A percentile compares a stretch with the other conserved stretches of the same genome.
Evolutionary conservation across 92 coral and sea anemone genomes (phyloP).

Genomic region (Phenganax subtilis): DNA sequence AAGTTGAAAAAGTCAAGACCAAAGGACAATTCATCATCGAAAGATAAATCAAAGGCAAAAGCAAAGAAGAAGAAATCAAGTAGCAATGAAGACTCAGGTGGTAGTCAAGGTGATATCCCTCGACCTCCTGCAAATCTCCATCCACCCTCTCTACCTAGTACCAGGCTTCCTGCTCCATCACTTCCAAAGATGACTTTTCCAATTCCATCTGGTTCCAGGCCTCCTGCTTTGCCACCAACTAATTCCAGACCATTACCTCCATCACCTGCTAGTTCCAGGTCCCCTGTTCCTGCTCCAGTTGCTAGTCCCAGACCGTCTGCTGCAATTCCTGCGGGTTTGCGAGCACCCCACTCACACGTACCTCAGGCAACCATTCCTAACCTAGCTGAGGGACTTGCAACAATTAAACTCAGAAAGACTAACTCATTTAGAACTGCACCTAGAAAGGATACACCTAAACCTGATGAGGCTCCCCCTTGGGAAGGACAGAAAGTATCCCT

Average conservation of each 20-base stretch:
- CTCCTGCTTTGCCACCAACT: not conserved
- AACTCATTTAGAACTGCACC: not conserved
- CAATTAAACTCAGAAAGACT: constrained; percentile 29
- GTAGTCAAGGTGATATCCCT: constrained; percentile 41
- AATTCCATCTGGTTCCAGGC: constrained; percentile 24
- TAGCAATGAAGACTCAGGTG: constrained; percentile 46
- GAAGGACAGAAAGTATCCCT: not conserved
- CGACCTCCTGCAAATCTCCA: constrained; percentile 36
- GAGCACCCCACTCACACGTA: constrained; percentile 40
- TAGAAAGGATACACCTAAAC: not conserved
- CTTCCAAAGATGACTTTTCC: constrained; percentile 42
- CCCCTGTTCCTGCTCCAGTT: constrained; percentile 23
- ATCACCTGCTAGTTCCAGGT: constrained; percentile 34
- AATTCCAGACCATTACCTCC: constrained; percentile 18
- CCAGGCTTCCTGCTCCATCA: too few relatives aligned
- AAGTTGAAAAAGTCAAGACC: constrained; percentile 66
- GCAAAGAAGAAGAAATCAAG: constrained; percentile 50
- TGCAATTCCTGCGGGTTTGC: constrained; percentile 19
- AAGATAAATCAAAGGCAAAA: constrained; percentile 31
- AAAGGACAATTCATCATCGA: constrained; percentile 33
- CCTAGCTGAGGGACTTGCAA: constrained; percentile 43
- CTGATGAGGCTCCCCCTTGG: not conserved
- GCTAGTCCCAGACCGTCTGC: constrained; percentile 33
- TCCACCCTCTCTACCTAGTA: constrained; percentile 15
- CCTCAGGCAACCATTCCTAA: constrained; percentile 39